phyloP scores from a whole-genome alignment of 2,888 invertebrate species.

The Timema podura region DNA sequence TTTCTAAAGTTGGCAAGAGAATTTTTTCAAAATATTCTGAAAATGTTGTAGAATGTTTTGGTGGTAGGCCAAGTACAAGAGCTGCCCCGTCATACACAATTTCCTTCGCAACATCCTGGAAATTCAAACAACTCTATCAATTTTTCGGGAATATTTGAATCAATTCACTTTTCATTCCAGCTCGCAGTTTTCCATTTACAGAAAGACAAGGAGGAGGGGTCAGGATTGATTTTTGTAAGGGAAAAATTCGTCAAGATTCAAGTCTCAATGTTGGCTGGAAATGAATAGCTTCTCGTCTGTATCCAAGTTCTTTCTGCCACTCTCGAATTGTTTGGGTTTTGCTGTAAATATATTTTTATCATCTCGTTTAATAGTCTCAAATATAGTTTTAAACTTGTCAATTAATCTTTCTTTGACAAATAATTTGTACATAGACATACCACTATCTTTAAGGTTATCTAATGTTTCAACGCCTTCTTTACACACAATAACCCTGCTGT shows the following conservation, averaged over 20 bases:
- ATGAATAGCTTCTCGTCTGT: background rate
- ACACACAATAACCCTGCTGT: background rate
- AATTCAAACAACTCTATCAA: background rate
- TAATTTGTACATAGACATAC: background rate
- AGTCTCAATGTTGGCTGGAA: background rate
- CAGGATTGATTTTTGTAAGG: background rate
- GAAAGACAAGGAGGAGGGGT: conserved; percentile 8
- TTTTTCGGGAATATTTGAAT: background rate
- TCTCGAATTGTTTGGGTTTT: background rate
- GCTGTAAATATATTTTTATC: background rate
- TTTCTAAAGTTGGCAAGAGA: background rate
- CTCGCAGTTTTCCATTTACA: background rate
- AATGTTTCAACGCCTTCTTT: background rate
- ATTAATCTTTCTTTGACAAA: background rate
- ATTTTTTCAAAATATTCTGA: background rate
- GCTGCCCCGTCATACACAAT: background rate
- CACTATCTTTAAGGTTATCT: background rate
- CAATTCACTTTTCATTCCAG: conserved; percentile 6
- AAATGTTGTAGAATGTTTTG: background rate
- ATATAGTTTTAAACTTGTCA: conserved; percentile 2
- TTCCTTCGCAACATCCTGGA: conserved; percentile 3
- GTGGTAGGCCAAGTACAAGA: background rate
- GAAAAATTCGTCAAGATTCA: too few relatives aligned
- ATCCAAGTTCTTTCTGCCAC: background rate
- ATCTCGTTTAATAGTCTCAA: background rate